Evolutionary conservation across 2,797 vertebrate genomes (phyloP).

Genomic region (Myotis pilosus): DNA sequence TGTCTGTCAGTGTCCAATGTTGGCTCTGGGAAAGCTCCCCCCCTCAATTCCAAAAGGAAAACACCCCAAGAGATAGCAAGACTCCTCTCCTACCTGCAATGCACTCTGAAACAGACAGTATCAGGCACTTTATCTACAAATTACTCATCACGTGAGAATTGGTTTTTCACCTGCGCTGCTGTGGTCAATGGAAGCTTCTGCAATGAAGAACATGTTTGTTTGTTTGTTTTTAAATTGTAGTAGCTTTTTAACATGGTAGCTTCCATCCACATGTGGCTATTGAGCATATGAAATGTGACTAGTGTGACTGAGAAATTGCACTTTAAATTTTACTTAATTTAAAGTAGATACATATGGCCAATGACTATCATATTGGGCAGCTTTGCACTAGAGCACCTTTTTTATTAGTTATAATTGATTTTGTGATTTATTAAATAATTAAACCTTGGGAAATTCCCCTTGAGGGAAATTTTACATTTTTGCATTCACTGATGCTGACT

Average conservation of each 20-base stretch:
- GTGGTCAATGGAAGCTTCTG: neutral
- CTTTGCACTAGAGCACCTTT: neutral
- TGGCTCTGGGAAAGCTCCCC: neutral
- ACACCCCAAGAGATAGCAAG: neutral
- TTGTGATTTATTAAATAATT: neutral
- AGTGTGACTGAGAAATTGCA: neutral
- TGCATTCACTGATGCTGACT: neutral
- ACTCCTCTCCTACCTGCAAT: neutral
- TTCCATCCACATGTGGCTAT: neutral
- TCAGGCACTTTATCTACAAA: neutral
- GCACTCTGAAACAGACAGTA: neutral
- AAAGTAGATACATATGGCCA: neutral
- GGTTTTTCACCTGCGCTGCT: neutral
- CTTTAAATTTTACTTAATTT: conserved; percentile 22
- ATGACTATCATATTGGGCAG: neutral
- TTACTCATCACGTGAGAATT: neutral
- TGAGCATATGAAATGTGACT: neutral
- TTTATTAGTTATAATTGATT: conserved; percentile 3
- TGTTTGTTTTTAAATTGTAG: neutral
- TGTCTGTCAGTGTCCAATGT: neutral
- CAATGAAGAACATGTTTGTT: neutral
- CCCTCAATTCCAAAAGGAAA: neutral
- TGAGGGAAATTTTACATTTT: neutral
- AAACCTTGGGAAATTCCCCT: neutral
- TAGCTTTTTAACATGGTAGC: neutral